Evolutionary conservation across 2,113 vertebrate species (phyloP), one percentile per base, ranked within the genome.

Genomic region (Phalacrocorax carbo): DNA sequence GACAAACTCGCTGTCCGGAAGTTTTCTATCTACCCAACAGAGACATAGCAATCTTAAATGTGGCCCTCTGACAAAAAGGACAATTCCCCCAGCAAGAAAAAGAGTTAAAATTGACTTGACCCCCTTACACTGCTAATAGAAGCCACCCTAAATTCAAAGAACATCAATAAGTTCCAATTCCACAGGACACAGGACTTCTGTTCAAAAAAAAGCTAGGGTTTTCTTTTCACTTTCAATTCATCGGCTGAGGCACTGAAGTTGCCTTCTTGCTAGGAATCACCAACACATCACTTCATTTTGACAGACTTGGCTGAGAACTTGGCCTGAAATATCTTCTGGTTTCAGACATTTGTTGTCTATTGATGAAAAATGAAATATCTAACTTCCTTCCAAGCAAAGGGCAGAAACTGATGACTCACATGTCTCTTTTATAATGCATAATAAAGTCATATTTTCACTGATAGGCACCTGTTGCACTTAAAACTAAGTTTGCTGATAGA

Each of bases 161-260:
- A 54, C 11, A 42, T 18, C 8, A 69, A 8, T 40, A 79, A 71
- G 11, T 38, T 38, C 38, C 38, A 38, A 51, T 75, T 75, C 21
- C 25, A 55, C 13, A 30, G 8, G 7, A 57, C 25, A 55, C 13
- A 30, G 8, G 7, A 57, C 2, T 32, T 7, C 36, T 72, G 2
- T 23, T 78, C 1, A 55, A 83, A 52, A 51, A n/a, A 23, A 17
- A n/a, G 25, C 4, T 55, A 26, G 12, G 1, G 0, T 17, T 44
- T 0, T 5, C 70, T 82, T 60, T 46, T 1, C 10, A 49, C 3
- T 73, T 94, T 83, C 15, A 68, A 7, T 57, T 83, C 27, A 36
- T n/a, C 69, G 27, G 3, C 8, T 70, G 23, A n/a, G 72, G 23
- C 38, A 44, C 26, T 73, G 60, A 69, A 52, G 6, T 71, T 58